Conservation (phyloP, 2,888 invertebrate genomes). For the Artemia sinica region DNA sequence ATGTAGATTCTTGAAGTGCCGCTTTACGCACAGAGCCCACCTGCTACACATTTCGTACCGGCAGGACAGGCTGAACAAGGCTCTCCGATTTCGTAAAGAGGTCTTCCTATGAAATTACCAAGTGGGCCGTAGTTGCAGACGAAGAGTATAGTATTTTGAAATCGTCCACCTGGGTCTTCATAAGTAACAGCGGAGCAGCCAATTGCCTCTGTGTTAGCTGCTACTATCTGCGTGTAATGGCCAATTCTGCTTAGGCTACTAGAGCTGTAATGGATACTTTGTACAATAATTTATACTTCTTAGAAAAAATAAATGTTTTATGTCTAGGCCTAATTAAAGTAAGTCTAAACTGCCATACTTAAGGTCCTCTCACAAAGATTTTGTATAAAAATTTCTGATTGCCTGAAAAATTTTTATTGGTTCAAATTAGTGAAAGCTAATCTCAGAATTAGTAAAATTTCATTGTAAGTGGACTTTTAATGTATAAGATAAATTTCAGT, state of each 20-base stretch:
- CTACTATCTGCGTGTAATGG: slow-evolving; percentile 50
- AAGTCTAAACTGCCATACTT: too few relatives aligned
- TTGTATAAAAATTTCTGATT: too few relatives aligned
- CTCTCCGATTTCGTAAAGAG: slow-evolving; percentile 29
- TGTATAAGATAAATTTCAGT: too few relatives aligned
- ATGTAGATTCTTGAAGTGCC: not conserved
- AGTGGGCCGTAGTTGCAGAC: slow-evolving; percentile 67
- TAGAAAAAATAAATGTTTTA: too few relatives aligned
- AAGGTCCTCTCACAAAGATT: too few relatives aligned
- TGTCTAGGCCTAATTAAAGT: too few relatives aligned
- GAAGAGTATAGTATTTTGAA: slow-evolving; percentile 52
- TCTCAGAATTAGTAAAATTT: too few relatives aligned
- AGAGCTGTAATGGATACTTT: not conserved
- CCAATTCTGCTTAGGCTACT: slow-evolving; percentile 24
- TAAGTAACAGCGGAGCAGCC: slow-evolving; percentile 75
- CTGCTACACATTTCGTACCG: slow-evolving; percentile 28
- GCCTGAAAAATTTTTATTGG: too few relatives aligned
- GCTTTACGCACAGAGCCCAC: not conserved
- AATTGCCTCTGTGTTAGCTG: slow-evolving; percentile 65
- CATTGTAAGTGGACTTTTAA: too few relatives aligned
- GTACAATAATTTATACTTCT: too few relatives aligned
- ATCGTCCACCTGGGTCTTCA: slow-evolving; percentile 46
- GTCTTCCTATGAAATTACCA: slow-evolving; percentile 30
- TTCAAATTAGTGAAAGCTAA: too few relatives aligned
- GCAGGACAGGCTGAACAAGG: slow-evolving; percentile 29